Evolutionary conservation across 2,797 vertebrate genomes (phyloP).

Genomic region (Phataginus tetradactyla): DNA sequence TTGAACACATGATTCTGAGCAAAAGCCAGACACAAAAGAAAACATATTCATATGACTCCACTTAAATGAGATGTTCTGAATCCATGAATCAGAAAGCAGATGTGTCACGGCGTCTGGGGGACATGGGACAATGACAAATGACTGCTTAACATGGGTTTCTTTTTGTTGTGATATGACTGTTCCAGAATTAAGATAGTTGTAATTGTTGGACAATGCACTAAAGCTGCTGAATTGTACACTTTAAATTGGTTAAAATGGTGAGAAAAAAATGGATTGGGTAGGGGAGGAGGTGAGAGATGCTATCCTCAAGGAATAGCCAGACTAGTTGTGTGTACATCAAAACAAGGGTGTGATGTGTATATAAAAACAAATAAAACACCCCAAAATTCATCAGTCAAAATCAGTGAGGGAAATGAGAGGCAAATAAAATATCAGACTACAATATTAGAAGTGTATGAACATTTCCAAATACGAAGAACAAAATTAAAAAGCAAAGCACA

Average conservation of each 20-base stretch:
- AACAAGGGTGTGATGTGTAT: not conserved
- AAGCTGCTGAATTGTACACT: not conserved
- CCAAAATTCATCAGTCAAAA: not conserved
- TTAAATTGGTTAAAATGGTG: not conserved
- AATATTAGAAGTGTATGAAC: not conserved
- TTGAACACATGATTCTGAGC: not conserved
- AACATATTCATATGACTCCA: not conserved
- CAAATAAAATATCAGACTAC: constrained; percentile 15
- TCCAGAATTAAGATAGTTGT: not conserved
- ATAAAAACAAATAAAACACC: not conserved
- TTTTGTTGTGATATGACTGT: not conserved
- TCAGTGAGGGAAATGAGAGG: not conserved
- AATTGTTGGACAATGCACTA: not conserved
- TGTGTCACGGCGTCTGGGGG: not conserved
- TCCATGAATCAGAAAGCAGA: not conserved
- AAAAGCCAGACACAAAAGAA: not conserved
- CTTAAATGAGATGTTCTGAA: not conserved
- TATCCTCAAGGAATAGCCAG: not conserved
- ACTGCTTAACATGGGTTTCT: not conserved
- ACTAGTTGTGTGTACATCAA: not conserved
- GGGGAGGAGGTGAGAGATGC: not conserved
- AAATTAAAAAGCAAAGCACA: constrained; percentile 22
- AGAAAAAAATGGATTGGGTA: not conserved
- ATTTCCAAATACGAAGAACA: constrained; percentile 45
- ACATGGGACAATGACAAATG: not conserved